phyloP scores from a whole-genome alignment of 2,888 invertebrate genomes.

The Lasiommata megera region DNA sequence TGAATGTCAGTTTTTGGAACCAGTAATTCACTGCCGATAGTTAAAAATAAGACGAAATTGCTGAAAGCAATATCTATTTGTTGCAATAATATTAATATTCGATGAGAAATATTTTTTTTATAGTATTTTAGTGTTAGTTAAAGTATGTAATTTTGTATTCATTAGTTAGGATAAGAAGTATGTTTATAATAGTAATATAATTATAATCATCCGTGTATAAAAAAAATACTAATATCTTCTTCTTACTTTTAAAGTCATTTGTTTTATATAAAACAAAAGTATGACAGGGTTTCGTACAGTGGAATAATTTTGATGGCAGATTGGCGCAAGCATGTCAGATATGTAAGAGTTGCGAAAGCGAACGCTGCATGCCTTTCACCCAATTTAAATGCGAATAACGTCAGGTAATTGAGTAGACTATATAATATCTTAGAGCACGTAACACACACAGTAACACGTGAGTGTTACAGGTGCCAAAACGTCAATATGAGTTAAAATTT shows the following conservation, averaged over 20 bases:
- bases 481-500: too few species aligned
- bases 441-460: too few species aligned
- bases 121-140: constrained; percentile 31
- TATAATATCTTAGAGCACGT: too few species aligned
- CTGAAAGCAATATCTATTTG: constrained; percentile 57
- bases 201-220: not conserved
- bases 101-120: constrained; percentile 54
- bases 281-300: constrained; percentile 11
- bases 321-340: not conserved
- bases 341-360: not conserved
- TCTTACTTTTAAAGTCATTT: not conserved
- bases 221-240: not conserved
- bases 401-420: too few species aligned
- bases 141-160: constrained; percentile 22
- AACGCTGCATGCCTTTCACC: too few species aligned
- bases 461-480: too few species aligned
- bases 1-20: constrained; percentile 47
- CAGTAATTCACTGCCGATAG: constrained; percentile 73
- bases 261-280: constrained; percentile 7
- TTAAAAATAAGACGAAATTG: constrained; percentile 44
- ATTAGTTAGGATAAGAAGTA: constrained; percentile 12
- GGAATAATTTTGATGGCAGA: not conserved
- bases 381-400: too few species aligned
- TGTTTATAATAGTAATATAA: constrained; percentile 13
- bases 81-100: constrained; percentile 56